These are phyloP conservation scores for Dendroctonus valens DNA, from an alignment of 1,140 invertebrate genomes.

Conservation along the genomic window DNA sequence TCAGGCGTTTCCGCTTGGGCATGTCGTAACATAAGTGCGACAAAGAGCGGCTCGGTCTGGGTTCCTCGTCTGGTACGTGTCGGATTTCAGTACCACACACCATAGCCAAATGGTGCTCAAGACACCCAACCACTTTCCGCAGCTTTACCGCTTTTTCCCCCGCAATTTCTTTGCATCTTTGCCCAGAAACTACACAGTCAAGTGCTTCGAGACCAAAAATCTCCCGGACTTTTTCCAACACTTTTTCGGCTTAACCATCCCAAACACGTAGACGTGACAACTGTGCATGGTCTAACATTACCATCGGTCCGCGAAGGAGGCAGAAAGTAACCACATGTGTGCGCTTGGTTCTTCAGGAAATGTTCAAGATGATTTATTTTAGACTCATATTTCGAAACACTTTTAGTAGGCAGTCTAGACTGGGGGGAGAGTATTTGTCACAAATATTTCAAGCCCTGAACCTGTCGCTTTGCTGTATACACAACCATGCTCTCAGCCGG, in stretches of 20 bases:
- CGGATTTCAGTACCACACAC: constrained; percentile 12
- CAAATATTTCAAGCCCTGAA: constrained; percentile 17
- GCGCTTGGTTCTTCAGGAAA: constrained; percentile 16
- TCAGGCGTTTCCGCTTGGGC: constrained; percentile 29
- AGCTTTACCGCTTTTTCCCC: background rate
- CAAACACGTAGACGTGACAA: constrained; percentile 1
- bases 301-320: constrained; percentile 22
- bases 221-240: background rate
- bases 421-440: constrained; percentile 16
- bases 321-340: constrained; percentile 17
- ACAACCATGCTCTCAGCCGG: background rate
- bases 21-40: constrained; percentile 20
- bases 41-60: background rate
- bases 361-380: constrained; percentile 22
- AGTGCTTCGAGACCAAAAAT: background rate
- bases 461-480: background rate
- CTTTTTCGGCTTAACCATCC: background rate
- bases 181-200: background rate
- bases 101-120: constrained; percentile 2
- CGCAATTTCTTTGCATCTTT: background rate
- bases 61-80: constrained; percentile 27
- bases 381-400: constrained; percentile 18
- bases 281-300: constrained; percentile 8
- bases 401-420: constrained; percentile 25
- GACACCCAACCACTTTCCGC: background rate